These are phyloP conservation scores for Physocephala rufipes DNA, from an alignment of 2,888 invertebrate species.

Conservation along the genomic window DNA sequence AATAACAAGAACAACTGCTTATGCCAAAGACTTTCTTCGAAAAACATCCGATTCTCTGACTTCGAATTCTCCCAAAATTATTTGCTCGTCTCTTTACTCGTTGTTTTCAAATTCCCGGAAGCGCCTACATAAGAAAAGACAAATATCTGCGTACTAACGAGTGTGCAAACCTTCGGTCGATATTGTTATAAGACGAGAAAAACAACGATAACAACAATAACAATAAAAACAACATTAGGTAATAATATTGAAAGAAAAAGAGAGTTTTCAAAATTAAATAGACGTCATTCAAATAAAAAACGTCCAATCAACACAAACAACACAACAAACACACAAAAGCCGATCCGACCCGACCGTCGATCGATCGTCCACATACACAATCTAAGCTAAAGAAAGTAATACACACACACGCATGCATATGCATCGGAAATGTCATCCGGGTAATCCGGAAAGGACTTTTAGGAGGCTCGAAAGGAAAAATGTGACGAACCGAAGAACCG, in stretches of 20 bases:
- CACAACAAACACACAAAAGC: no score
- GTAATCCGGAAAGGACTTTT: slow-evolving; percentile 14
- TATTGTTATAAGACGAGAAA: no score
- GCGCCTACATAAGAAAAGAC: slow-evolving; percentile 12
- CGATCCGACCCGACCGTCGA: no score
- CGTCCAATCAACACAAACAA: slow-evolving; percentile 33
- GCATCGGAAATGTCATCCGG: not conserved
- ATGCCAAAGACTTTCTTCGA: not conserved
- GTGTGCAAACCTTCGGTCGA: no score
- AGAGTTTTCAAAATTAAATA: not conserved
- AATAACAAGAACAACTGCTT: slow-evolving; percentile 3
- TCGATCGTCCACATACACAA: not conserved
- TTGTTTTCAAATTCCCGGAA: slow-evolving; percentile 13
- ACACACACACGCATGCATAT: slow-evolving; percentile 3
- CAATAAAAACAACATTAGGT: slow-evolving; percentile 21
- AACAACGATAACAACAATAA: no score
- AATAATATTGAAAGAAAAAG: not conserved
- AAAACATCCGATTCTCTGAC: no score
- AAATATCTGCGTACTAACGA: slow-evolving; percentile 22
- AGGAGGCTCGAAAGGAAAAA: not conserved
- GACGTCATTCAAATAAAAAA: not conserved
- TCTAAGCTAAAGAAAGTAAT: not conserved
- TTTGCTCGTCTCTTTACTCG: no score
- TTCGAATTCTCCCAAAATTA: no score
- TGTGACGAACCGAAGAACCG: slow-evolving; percentile 30